A percentile compares a stretch with the other conserved stretches of the same genome.
Conservation (phyloP, 2,888 invertebrate genomes). For the Camptogramma bilineatum region DNA sequence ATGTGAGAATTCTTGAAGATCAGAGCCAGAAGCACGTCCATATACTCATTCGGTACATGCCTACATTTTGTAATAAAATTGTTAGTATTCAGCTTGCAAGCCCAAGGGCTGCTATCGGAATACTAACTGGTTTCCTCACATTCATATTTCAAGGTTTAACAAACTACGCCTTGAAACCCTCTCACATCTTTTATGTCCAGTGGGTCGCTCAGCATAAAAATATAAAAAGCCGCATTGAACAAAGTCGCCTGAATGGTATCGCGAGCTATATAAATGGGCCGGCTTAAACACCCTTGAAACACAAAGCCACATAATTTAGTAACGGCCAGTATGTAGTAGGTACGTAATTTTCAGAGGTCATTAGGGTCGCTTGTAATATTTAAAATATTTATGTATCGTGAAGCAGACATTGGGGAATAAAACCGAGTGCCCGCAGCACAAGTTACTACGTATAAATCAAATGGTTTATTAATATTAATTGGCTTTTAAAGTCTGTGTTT, state of each 20-base stretch:
- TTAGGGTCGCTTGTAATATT: constrained; percentile 13
- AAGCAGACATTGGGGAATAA: constrained; percentile 3
- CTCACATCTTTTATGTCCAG: constrained; percentile 17
- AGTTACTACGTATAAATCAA: neutral
- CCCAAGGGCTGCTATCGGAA: neutral
- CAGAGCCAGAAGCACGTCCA: neutral
- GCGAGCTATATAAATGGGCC: constrained; percentile 41
- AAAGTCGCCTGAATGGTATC: constrained; percentile 36
- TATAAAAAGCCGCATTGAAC: constrained; percentile 31
- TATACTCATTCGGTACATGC: neutral
- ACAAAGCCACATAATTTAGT: constrained; percentile 45
- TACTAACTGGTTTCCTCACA: neutral
- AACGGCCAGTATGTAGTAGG: constrained; percentile 25
- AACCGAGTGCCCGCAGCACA: neutral
- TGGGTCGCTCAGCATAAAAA: constrained; percentile 30
- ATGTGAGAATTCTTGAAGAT: neutral
- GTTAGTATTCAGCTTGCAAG: neutral
- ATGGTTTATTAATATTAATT: constrained; percentile 1
- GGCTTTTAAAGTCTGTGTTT: neutral
- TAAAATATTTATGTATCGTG: constrained; percentile 16
- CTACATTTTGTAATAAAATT: neutral
- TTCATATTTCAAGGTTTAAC: constrained; percentile 5
- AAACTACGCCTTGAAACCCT: constrained; percentile 19
- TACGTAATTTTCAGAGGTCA: constrained; percentile 38
- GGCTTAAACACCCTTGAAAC: constrained; percentile 41